phyloP scores from a whole-genome alignment of 2,888 invertebrate species.

The Caprella mutica region DNA sequence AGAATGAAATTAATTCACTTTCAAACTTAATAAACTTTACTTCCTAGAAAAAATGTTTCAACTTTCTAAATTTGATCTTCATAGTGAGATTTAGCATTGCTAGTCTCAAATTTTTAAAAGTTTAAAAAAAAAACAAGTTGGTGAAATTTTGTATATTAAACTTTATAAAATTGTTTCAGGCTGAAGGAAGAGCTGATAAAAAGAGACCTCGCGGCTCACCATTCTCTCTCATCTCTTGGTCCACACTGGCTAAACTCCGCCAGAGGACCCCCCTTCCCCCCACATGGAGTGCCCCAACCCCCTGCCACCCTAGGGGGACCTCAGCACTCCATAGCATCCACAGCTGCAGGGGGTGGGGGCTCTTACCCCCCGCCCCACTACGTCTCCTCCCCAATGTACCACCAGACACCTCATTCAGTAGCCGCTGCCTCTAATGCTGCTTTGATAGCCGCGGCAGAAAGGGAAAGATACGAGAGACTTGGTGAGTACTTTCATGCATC shows the following conservation, averaged over 20 bases:
- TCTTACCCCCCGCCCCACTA: constrained; percentile 33
- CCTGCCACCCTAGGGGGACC: constrained; percentile 33
- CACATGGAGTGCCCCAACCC: constrained; percentile 13
- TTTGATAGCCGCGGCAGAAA: constrained; percentile 19
- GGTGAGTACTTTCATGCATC: too few species aligned
- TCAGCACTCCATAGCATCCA: neutral
- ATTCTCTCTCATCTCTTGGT: constrained; percentile 14
- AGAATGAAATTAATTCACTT: too few species aligned
- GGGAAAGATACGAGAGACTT: constrained; percentile 30
- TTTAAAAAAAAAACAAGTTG: too few species aligned
- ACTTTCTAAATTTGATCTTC: too few species aligned
- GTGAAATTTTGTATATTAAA: too few species aligned
- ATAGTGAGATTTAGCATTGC: too few species aligned
- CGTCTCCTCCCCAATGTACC: constrained; percentile 31
- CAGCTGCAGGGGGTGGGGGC: too few species aligned
- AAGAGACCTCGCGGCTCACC: constrained; percentile 14
- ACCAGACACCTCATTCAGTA: constrained; percentile 1
- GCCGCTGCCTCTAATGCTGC: constrained; percentile 19
- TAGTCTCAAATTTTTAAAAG: too few species aligned
- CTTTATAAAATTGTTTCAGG: too few species aligned
- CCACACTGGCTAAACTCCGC: constrained; percentile 24
- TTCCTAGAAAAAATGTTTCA: too few species aligned
- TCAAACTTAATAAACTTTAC: too few species aligned
- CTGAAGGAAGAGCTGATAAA: constrained; percentile 9
- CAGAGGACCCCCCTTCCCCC: constrained; percentile 18